Evolutionary conservation across 2,797 vertebrate genomes (phyloP).

Genomic region (Xenops minutus): DNA sequence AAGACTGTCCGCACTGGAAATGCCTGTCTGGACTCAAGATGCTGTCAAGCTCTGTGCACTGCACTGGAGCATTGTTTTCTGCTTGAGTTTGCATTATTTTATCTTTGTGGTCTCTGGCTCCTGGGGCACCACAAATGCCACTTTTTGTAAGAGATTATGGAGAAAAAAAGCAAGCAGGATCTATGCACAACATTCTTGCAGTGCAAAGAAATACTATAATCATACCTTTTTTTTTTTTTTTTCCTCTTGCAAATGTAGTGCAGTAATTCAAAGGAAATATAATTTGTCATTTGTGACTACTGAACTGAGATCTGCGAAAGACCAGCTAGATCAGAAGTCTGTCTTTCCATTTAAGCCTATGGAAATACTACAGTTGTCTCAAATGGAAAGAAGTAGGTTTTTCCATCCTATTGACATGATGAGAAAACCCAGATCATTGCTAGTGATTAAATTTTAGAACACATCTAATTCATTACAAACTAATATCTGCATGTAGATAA

Average conservation of each 20-base stretch:
- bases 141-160: not conserved
- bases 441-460: not conserved
- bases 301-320: not conserved
- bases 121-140: not conserved
- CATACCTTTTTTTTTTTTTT: not conserved
- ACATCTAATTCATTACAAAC: not conserved
- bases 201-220: not conserved
- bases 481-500: not conserved
- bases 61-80: not conserved
- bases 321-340: not conserved
- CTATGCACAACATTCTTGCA: not conserved
- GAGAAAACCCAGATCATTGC: not conserved
- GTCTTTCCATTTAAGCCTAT: not conserved
- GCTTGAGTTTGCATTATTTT: not conserved
- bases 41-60: not conserved
- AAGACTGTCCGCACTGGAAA: not conserved
- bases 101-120: not conserved
- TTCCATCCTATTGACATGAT: not conserved
- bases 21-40: not conserved
- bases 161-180: not conserved
- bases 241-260: fast-evolving
- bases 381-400: not conserved
- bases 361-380: not conserved
- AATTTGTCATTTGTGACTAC: not conserved
- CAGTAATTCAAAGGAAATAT: not conserved